These are phyloP conservation scores for Heliocidaris tuberculata DNA, from an alignment of 35 echinoderm and acorn worm species.

Conservation along the genomic window DNA sequence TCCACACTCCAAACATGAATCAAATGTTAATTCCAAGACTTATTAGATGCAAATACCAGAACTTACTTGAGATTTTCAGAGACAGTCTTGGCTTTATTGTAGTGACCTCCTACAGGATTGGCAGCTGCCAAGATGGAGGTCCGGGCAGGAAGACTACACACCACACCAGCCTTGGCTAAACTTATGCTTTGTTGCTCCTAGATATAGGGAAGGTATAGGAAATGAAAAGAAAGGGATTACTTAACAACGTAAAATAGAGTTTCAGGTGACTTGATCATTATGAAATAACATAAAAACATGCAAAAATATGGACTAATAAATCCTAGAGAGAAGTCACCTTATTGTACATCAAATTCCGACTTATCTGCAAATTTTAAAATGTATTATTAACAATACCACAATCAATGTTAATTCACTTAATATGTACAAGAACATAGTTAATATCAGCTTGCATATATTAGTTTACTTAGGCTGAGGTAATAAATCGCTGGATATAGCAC, in stretches of 20 bases:
- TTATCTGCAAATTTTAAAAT: too few species aligned
- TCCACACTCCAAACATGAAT: too few species aligned
- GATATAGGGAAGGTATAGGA: neutral
- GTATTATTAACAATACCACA: too few species aligned
- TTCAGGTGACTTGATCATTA: neutral
- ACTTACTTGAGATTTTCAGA: constrained; percentile 97
- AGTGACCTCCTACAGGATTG: constrained; percentile 93
- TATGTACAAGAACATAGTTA: too few species aligned
- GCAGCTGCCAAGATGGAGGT: constrained; percentile 94
- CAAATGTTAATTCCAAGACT: too few species aligned
- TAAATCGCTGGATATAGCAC: neutral
- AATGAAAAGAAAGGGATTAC: neutral
- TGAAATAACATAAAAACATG: neutral
- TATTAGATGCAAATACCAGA: neutral
- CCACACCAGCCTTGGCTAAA: constrained; percentile 90
- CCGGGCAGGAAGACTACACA: constrained; percentile 95
- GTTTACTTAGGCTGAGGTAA: neutral
- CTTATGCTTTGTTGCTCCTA: constrained; percentile 99
- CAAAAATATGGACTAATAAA: neutral
- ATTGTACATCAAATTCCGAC: too few species aligned
- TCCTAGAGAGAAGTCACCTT: too few species aligned
- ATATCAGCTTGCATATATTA: too few species aligned
- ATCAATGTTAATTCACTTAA: too few species aligned
- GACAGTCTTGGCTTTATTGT: constrained; percentile 98
- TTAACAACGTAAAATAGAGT: neutral